phyloP scores from a whole-genome alignment of 2,797 vertebrate genomes.

The Hoplostethus mediterraneus region DNA sequence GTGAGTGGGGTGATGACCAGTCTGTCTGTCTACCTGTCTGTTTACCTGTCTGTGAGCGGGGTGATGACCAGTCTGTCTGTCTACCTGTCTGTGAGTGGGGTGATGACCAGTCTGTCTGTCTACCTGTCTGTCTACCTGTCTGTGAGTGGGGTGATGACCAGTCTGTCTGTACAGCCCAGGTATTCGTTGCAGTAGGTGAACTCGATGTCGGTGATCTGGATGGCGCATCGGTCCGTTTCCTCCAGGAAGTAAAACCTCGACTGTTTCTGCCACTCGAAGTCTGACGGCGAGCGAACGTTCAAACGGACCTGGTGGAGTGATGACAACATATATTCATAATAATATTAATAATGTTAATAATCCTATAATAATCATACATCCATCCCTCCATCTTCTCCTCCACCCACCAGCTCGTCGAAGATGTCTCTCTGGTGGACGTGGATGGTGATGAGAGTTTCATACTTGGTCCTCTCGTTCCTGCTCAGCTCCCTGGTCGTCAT shows the following conservation, averaged over 20 bases:
- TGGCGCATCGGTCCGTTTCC: slow-evolving; percentile 85
- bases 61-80: slow-evolving; percentile 88
- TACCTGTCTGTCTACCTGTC: slow-evolving; percentile 79
- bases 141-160: slow-evolving; percentile 91
- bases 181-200: slow-evolving; percentile 92
- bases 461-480: slow-evolving; percentile 88
- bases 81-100: background rate
- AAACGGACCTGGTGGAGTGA: slow-evolving; percentile 78
- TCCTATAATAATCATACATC: background rate
- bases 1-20: too few species aligned
- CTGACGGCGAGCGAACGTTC: slow-evolving; percentile 83
- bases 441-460: slow-evolving; percentile 91
- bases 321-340: background rate
- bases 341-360: too few species aligned
- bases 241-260: slow-evolving; percentile 89
- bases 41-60: slow-evolving; percentile 88
- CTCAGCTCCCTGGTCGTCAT: slow-evolving; percentile 88
- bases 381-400: background rate
- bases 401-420: slow-evolving; percentile 88
- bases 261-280: slow-evolving; percentile 92
- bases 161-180: slow-evolving; percentile 89
- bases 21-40: background rate
- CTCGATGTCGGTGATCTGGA: slow-evolving; percentile 90
- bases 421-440: slow-evolving; percentile 93
- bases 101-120: background rate